Evolutionary conservation across 2,888 invertebrate species (phyloP), one percentile per base, ranked within the genome.

Genomic region (Cotesia congregata): DNA sequence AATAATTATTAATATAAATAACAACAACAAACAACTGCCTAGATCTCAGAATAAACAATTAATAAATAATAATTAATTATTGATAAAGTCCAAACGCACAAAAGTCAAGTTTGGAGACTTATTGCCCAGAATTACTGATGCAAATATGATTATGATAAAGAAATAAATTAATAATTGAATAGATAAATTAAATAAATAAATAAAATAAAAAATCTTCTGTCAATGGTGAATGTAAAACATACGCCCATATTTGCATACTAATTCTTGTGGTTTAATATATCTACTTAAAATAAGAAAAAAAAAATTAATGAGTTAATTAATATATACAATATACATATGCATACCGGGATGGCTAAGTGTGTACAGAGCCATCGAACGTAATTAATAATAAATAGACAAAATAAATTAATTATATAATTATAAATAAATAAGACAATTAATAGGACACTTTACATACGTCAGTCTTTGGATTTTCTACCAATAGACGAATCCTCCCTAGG

Each of bases 71-170:
- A 83, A 59, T 80, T 79, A 30, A 30, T 30, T 80, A 72, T 67
- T 67, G 67, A 12, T 79, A 83, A 88, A 86, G 88, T 88, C 88
- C 88, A 88, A 88, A 87, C 88, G 88, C 88, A 88, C 88, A 88
- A 88, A 86, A 83, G 84, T 85, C 85, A 73, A 83, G 87, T 88
- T 88, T 88, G 86, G 87, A 83, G 83, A 80, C 79, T 78, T 79
- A 81, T 80, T 80, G 39, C 50, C 59, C 59, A 50, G 59, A 50
- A 59, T 41, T 9, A 64, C 41, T 61, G 39, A 65, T 70, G 70
- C 65, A 39, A 65, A 60, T 71, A 39, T 38, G 62, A 67, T 1
- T 40, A 72, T 30, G 30, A 76, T 50, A 50, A 38, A 40, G 60
- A 71, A 64, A 67, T 40, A 64, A 64, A 61, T 12, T 39, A 9